Base-by-base conservation (phyloP, 1,140 invertebrate species). In the Adelges cooleyi region DNA sequence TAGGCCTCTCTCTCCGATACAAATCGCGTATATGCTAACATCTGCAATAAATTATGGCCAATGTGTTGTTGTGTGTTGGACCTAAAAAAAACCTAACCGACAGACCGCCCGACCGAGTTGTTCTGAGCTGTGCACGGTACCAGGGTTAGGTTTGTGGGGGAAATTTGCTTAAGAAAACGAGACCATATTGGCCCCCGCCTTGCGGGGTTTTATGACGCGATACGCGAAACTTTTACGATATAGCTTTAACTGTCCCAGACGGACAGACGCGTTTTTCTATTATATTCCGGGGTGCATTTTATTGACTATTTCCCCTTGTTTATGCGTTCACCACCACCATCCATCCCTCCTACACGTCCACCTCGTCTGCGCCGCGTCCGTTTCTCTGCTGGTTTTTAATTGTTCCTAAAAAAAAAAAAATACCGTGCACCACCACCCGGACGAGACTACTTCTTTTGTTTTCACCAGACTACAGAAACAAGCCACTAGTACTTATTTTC, bases 11-110 rank as follows among this genome's bases (percentile, higher is more conserved):
- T 33, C 29, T 33, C 29, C 56, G 54, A 27, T 59, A 59, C 54
- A 59, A 59, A 59, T 59, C 54, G 54, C 54, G 54, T 44, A n/a
- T n/a, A 59, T 17, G 56, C 56, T 48, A 48, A 62, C 56, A 62
- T 62, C 56, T 62, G 56, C 56, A 62, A 62, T 62, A 62, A 62
- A 62, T 48, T 62, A 62, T 48, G 23, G 56, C 42, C 56, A 29
- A 62, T 62, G 42, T 48, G 42, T 44, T 33, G 29, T n/a, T n/a
- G 52, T 9, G 33, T 20, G 33, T n/a, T 33, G n/a, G 38, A 4
- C 22, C 25, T 56, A 29, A 44, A 44, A 27, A 44, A 59, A 27
- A 44, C 23, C 38, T 23, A 59, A 59, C 6, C 4, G 40, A 42
- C 13, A 48, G 17, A 17, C 27, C n/a, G 1, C 36, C 18, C 53